These are phyloP conservation scores for Dinocampus coccinellae DNA, from an alignment of 2,888 invertebrate species.

Conservation along the genomic window DNA sequence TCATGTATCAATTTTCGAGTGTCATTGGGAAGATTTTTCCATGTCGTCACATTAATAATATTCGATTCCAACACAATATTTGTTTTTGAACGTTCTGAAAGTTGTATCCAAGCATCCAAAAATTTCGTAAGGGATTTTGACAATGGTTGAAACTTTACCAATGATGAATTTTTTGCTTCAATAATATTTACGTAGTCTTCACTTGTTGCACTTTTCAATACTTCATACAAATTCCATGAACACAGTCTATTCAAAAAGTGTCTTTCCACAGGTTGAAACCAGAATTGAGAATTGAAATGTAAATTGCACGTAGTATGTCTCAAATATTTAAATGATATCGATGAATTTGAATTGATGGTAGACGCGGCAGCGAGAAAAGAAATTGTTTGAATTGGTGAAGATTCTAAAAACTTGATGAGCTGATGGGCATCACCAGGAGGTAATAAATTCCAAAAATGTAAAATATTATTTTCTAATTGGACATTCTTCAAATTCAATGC, in stretches of 20 bases:
- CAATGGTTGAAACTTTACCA: constrained; percentile 46
- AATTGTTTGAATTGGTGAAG: constrained; percentile 56
- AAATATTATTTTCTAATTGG: constrained; percentile 36
- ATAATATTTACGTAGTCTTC: constrained; percentile 51
- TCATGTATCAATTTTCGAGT: constrained; percentile 45
- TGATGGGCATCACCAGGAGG: constrained; percentile 54
- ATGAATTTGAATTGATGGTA: constrained; percentile 39
- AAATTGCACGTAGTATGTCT: constrained; percentile 51
- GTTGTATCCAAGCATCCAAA: constrained; percentile 45
- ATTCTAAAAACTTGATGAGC: constrained; percentile 56
- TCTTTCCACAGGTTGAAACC: constrained; percentile 48
- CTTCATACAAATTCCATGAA: constrained; percentile 56
- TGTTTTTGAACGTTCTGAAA: constrained; percentile 26
- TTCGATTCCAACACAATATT: constrained; percentile 49
- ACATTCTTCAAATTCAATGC: constrained; percentile 46
- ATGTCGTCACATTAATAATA: constrained; percentile 57
- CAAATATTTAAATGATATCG: constrained; percentile 43
- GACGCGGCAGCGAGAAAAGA: constrained; percentile 51
- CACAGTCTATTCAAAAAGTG: constrained; percentile 58
- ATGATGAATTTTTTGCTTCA: constrained; percentile 22
- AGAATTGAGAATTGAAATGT: constrained; percentile 51
- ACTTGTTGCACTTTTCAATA: constrained; percentile 56
- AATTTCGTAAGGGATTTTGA: constrained; percentile 48
- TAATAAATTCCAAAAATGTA: constrained; percentile 57
- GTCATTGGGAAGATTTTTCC: constrained; percentile 54